Percentiles rank a stretch among this genome's conserved stretches.
Conservation (phyloP, 2,797 vertebrate species). For the Lagodon rhomboides region DNA sequence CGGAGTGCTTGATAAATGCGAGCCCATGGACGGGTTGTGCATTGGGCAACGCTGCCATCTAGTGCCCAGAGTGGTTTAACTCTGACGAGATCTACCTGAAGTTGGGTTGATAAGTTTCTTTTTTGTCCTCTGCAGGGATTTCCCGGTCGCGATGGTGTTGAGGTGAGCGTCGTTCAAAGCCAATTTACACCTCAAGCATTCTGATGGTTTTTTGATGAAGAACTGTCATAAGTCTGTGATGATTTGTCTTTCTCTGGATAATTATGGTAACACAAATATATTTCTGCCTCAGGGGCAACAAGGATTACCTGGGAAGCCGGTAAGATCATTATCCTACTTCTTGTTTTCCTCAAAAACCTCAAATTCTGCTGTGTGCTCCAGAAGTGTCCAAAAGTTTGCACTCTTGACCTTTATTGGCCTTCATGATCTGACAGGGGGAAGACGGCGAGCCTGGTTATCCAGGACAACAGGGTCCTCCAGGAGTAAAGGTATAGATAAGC, state of each 20-base stretch:
- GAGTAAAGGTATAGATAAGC: slow-evolving; percentile 86
- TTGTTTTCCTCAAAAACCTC: neutral
- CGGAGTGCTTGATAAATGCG: neutral
- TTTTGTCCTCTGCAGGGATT: slow-evolving; percentile 83
- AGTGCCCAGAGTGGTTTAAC: slow-evolving; percentile 58
- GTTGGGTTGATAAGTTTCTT: neutral
- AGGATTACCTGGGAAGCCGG: slow-evolving; percentile 90
- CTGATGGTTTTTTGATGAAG: neutral
- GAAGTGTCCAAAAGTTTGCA: neutral
- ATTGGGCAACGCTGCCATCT: slow-evolving; percentile 75
- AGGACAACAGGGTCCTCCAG: slow-evolving; percentile 86
- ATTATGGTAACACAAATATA: slow-evolving; percentile 11
- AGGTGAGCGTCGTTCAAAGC: slow-evolving; percentile 82
- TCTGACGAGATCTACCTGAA: neutral
- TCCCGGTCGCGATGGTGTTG: slow-evolving; percentile 87
- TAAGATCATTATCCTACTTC: slow-evolving; percentile 59
- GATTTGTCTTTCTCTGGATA: neutral
- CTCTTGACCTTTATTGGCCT: slow-evolving; percentile 14
- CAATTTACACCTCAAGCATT: neutral
- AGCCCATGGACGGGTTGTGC: neutral
- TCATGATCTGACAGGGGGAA: slow-evolving; percentile 86
- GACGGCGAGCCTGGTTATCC: slow-evolving; percentile 87
- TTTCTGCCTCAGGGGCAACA: slow-evolving; percentile 85
- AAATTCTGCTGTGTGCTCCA: neutral
- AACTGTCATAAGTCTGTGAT: neutral